Base-by-base conservation (phyloP, 2,888 invertebrate species). In the Pedicia rivosa region DNA sequence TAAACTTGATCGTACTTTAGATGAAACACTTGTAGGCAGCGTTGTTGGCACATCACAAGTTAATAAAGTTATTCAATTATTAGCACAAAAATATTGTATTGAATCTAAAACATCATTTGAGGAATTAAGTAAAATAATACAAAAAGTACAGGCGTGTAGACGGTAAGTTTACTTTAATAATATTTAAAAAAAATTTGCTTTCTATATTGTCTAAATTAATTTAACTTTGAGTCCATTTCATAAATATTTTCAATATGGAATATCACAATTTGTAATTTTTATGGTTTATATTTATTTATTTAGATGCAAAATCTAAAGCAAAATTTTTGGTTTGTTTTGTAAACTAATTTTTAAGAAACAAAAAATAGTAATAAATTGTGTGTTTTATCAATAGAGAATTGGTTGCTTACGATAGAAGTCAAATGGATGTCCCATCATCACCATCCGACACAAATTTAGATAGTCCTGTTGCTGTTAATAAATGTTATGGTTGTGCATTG, bases 51-150 rank as follows among this genome's bases (percentile, higher is more conserved):
- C 59, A 4, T 71, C 71, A 19, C 78, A 81, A 57, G 88, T 94
- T 29, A 94, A 92, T 62, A 78, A 83, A 55, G 83, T 87, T 35
- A 94, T 95, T 49, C 94, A 95, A 56, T 74, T 87, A 46, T 67
- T 95, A 27, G 94, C 94, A 3, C 90, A 91, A 57, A 86, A 88
- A 54, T 95, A 95, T 62, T 91, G 92, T 57, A 81, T 78, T 32
- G 95, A 97, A 50, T 94, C 92, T 55, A 88, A 88, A 57, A 78
- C 80, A 5, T 83, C 90, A 6, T 95, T 94, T 57, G 95, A 95
- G 53, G 95, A 95, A 54, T 69, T 97, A 2, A 91, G 81, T 52
- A 82, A 82, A 61, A 80, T 82, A 44, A 82, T 82, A 46, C 81
- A 91, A 67, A 80, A 86, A 55, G 91, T 94, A 15, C 66, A 91